Evolutionary conservation across 2,888 invertebrate genomes (phyloP), one percentile per base, ranked within the genome.

Genomic region (Spicauda simplicius): DNA sequence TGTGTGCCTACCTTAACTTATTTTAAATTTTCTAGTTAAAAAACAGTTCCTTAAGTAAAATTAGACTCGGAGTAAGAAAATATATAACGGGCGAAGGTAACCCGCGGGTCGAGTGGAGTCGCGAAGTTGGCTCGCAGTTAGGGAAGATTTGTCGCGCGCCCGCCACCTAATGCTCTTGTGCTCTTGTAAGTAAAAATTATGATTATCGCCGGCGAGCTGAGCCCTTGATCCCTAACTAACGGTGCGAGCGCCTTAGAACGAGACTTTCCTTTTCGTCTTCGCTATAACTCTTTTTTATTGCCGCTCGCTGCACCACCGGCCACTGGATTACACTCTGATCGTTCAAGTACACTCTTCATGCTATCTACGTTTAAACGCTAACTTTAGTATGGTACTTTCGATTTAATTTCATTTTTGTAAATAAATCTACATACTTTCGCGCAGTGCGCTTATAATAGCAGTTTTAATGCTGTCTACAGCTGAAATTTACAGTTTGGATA

Each of bases 201-300:
- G 92, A 92, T 93, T 93, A 93, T 93, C 91, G 90, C 90, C 87
- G 84, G 84, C 81, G 89, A 83, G 80, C 84, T 90, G 91, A 92
- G 86, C 93, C 84, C 83, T 91, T 93, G 91, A 93, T 90, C 93
- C 91, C 81, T 83, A 87, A 90, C 91, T 91, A 91, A 90, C 91
- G 91, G 90, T 84, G 76, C 76, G 79, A 76, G 76, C 78, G 78
- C 80, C 74, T 66, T 81, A 84, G 87, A 86, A 80, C 79, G 81
- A 78, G 88, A 91, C 91, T 91, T 91, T 91, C 90, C 88, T 91
- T 91, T 91, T 91, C 91, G 89, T 88, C 85, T 82, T 75, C 86
- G 90, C 93, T 91, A 93, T 93, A 93, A 93, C 93, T 93, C 93
- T 93, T 93, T 93, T 93, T 93, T 93, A 93, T 93, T 93, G 91